Percentiles rank a stretch among this genome's conserved stretches.
These are phyloP conservation scores for Sipha flava DNA, from an alignment of 1,140 invertebrate species.

Conservation along the genomic window DNA sequence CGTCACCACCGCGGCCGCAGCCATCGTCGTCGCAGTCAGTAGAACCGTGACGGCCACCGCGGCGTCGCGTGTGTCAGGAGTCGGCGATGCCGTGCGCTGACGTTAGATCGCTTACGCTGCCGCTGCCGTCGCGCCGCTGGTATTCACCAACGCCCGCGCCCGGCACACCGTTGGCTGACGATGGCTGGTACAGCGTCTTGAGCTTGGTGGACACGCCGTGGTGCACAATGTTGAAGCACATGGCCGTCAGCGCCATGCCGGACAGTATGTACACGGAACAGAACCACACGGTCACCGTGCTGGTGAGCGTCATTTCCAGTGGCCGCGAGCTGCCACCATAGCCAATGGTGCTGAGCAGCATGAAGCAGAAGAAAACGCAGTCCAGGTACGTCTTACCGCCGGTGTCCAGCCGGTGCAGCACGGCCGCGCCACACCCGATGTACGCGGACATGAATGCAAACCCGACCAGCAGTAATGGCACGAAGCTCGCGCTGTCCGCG, in stretches of 20 bases:
- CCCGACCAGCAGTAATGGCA: slow-evolving; percentile 67
- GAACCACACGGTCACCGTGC: slow-evolving; percentile 57
- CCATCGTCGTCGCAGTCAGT: background rate
- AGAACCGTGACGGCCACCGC: background rate
- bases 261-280: slow-evolving; percentile 92
- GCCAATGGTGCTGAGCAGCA: slow-evolving; percentile 83
- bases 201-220: slow-evolving; percentile 44
- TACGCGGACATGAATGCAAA: slow-evolving; percentile 72
- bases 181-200: slow-evolving; percentile 38
- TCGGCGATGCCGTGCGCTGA: background rate
- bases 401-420: slow-evolving; percentile 72
- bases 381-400: slow-evolving; percentile 67
- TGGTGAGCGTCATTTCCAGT: slow-evolving; percentile 23
- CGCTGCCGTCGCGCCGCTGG: background rate
- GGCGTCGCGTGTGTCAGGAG: background rate
- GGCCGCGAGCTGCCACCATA: slow-evolving; percentile 50
- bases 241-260: slow-evolving; percentile 91
- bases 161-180: background rate
- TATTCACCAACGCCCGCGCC: background rate
- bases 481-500: slow-evolving; percentile 47
- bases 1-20: background rate
- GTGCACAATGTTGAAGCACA: slow-evolving; percentile 96
- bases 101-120: background rate
- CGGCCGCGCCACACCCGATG: slow-evolving; percentile 76
- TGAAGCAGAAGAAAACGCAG: slow-evolving; percentile 90